Conservation (phyloP, 1,140 invertebrate species). For the Orius laevigatus region DNA sequence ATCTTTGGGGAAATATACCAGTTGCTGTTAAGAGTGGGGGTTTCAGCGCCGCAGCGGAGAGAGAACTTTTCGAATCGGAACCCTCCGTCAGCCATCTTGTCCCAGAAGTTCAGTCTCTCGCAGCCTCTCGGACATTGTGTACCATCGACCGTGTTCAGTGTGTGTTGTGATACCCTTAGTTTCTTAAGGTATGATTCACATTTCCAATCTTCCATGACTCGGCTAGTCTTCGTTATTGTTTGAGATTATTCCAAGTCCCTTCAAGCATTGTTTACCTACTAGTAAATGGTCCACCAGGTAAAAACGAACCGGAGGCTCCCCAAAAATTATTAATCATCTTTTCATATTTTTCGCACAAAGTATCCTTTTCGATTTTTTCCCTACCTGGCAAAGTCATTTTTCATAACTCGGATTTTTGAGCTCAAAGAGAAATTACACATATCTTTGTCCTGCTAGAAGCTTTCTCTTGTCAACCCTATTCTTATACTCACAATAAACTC, state of each 20-base stretch:
- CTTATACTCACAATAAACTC: too few relatives aligned
- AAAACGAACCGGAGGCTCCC: not conserved
- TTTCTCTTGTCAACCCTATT: too few relatives aligned
- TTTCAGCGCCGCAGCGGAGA: too few relatives aligned
- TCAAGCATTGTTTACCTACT: slow-evolving; percentile 12
- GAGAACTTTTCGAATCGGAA: not conserved
- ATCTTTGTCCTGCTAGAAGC: too few relatives aligned
- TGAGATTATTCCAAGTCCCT: slow-evolving; percentile 8
- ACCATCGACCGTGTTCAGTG: not conserved
- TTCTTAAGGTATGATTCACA: not conserved
- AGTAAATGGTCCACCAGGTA: slow-evolving; percentile 14
- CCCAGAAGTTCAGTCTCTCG: slow-evolving; percentile 11
- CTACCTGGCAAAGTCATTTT: not conserved
- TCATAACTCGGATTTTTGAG: not conserved
- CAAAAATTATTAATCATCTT: slow-evolving; percentile 11
- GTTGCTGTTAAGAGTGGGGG: too few relatives aligned
- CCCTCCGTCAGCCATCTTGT: slow-evolving; percentile 14
- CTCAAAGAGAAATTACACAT: too few relatives aligned
- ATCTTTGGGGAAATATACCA: too few relatives aligned
- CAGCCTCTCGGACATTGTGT: slow-evolving; percentile 9
- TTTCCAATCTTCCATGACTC: slow-evolving; percentile 5
- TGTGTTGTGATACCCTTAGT: slow-evolving; percentile 1
- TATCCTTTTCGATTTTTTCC: not conserved
- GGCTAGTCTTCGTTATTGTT: slow-evolving; percentile 13
- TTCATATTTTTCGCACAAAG: slow-evolving; percentile 3